phyloP scores from a whole-genome alignment of 2,797 vertebrate species.

The Buceros bicornis region DNA sequence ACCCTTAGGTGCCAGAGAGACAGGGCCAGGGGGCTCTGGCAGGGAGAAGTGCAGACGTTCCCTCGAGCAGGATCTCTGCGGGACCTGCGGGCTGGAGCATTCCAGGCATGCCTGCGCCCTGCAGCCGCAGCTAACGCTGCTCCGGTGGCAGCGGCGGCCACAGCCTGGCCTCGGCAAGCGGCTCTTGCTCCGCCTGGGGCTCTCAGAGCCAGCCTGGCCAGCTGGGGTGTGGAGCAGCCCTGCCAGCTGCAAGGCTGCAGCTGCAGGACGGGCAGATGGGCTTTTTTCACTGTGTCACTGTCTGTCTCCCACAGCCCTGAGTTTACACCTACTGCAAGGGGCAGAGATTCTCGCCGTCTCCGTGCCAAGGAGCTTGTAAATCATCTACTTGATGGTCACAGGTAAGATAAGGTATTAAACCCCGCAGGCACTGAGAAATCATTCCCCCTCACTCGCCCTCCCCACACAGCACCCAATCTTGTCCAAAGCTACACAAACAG shows the following conservation, averaged over 20 bases:
- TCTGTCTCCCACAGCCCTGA: no score
- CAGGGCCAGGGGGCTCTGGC: background rate
- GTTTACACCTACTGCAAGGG: background rate
- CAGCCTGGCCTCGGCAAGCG: background rate
- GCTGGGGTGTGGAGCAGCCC: background rate
- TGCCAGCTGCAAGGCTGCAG: background rate
- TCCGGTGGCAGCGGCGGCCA: no score
- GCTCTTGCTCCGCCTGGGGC: background rate
- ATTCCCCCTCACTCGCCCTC: background rate
- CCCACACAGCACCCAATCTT: slow-evolving; percentile 8
- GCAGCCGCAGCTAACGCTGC: background rate
- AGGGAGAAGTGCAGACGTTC: background rate
- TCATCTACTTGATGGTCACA: slow-evolving; percentile 37
- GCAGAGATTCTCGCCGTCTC: slow-evolving; percentile 8
- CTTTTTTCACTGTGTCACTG: no score
- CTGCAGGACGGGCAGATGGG: background rate
- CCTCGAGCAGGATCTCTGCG: background rate
- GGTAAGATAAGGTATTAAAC: slow-evolving; percentile 28
- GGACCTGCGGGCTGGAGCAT: slow-evolving; percentile 41
- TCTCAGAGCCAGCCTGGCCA: background rate
- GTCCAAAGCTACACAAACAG: slow-evolving; percentile 67
- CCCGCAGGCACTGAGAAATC: slow-evolving; percentile 27
- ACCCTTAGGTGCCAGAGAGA: background rate
- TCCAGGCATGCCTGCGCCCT: background rate
- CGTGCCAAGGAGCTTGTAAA: slow-evolving; percentile 39